Base-by-base conservation (phyloP, 2,113 vertebrate genomes). In the Phrynosoma blainvillii region DNA sequence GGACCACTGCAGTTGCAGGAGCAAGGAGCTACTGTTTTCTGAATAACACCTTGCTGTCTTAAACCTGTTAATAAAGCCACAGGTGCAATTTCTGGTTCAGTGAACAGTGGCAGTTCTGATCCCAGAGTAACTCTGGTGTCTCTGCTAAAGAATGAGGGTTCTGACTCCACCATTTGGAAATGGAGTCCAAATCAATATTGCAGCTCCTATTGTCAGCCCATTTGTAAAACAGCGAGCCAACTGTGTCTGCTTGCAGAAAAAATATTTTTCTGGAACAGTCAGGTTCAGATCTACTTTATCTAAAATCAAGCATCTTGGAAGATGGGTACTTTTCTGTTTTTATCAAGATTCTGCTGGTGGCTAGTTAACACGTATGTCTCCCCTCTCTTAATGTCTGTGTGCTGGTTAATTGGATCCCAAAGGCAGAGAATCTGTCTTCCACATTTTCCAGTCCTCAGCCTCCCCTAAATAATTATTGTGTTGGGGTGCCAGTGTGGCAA, bases 151-250 rank as follows among this genome's bases (percentile, higher is more conserved):
- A 71, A 52, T 82, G 36, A 10, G 56, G 47, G 56, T 59, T 75
- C 25, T 82, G 79, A 27, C 40, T 82, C 42, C 47, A 73, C 21
- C 54, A 36, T 25, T 30, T 82, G 56, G 23, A 80, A 87, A 75
- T 75, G 27, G 71, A 76, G 59, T 82, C n/a, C 56, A 76, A 54
- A 87, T 76, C 82, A 30, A 66, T 65, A 76, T 52, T 66, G 80
- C 59, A 18, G 71, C 47, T 87, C 56, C 74, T 40, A 66, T 87
- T 66, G 74, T 87, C 71, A 76, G 52, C 30, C 40, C 73, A 87
- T 87, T 82, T 82, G 73, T 68, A 82, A 82, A 75, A 21, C 13
- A 70, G 30, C n/a, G 40, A 27, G 23, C 47, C 42, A 54, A 68
- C 52, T 54, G 65, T 86, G 77, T 27, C n/a, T 18, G 47, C 77